Evolutionary conservation across 2,888 invertebrate species (phyloP).

Genomic region (Strigamia crassipes): DNA sequence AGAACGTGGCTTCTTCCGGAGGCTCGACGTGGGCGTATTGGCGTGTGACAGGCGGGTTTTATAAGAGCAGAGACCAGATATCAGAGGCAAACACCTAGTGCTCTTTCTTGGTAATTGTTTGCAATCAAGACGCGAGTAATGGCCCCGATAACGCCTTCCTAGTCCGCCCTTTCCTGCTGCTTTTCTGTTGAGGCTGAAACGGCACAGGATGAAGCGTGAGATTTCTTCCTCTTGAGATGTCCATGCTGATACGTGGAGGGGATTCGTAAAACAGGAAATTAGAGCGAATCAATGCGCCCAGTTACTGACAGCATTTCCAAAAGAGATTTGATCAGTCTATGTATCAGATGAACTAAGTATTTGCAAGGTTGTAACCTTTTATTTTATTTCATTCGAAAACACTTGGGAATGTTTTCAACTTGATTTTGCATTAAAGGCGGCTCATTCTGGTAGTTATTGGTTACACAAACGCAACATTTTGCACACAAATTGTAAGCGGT

Average conservation of each 20-base stretch:
- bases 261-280: constrained; percentile 34
- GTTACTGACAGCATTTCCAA: not conserved
- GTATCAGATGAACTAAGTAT: constrained; percentile 10
- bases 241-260: constrained; percentile 28
- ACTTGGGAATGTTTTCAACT: not conserved
- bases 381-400: not conserved
- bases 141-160: constrained; percentile 28
- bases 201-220: constrained; percentile 42
- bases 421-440: too few relatives aligned
- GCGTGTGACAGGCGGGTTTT: constrained; percentile 42
- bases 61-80: constrained; percentile 37
- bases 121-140: constrained; percentile 42
- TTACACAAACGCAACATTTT: too few relatives aligned
- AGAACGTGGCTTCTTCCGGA: constrained; percentile 37
- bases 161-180: constrained; percentile 42
- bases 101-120: constrained; percentile 39
- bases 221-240: constrained; percentile 34
- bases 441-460: too few relatives aligned
- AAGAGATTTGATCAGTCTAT: not conserved
- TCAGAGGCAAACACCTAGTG: constrained; percentile 42
- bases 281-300: constrained; percentile 1
- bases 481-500: not conserved
- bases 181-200: not conserved
- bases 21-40: constrained; percentile 8
- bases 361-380: not conserved